phyloP scores from a whole-genome alignment of 2,797 vertebrate species.

The Heliangelus exortis region DNA sequence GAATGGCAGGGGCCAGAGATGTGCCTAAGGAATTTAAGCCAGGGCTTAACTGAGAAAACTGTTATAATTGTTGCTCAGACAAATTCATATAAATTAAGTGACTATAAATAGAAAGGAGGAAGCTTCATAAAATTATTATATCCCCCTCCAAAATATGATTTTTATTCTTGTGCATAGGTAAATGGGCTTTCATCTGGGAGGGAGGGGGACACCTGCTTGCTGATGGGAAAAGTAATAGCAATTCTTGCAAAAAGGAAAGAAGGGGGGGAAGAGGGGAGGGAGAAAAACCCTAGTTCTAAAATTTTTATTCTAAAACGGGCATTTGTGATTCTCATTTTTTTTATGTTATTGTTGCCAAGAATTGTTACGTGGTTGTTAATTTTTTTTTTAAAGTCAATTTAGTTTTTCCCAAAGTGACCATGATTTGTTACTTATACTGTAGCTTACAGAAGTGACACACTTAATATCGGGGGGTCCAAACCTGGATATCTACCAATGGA shows the following conservation, averaged over 20 bases:
- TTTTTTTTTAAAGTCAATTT: slow-evolving; percentile 17
- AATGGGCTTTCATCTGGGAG: background rate
- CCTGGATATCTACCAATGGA: slow-evolving; percentile 81
- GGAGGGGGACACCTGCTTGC: background rate
- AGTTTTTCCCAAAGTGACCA: slow-evolving; percentile 71
- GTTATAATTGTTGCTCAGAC: background rate
- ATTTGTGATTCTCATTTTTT: slow-evolving; percentile 7
- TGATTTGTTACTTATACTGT: slow-evolving; percentile 79
- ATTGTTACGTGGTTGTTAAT: slow-evolving; percentile 60
- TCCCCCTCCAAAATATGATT: background rate
- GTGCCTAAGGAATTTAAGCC: background rate
- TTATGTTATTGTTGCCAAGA: slow-evolving; percentile 22
- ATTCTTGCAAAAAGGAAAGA: background rate
- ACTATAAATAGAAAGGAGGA: background rate
- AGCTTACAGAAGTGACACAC: slow-evolving; percentile 82
- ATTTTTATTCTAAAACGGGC: slow-evolving; percentile 14
- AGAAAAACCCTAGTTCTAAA: background rate
- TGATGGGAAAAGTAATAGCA: background rate
- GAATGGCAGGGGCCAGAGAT: background rate
- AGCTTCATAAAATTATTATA: background rate
- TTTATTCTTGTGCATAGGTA: background rate
- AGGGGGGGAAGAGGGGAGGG: background rate
- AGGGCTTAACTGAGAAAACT: background rate
- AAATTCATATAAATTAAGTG: background rate
- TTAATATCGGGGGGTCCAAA: slow-evolving; percentile 81